phyloP scores from a whole-genome alignment of 2,113 vertebrate genomes.

The Gnathonemus longibarbis region DNA sequence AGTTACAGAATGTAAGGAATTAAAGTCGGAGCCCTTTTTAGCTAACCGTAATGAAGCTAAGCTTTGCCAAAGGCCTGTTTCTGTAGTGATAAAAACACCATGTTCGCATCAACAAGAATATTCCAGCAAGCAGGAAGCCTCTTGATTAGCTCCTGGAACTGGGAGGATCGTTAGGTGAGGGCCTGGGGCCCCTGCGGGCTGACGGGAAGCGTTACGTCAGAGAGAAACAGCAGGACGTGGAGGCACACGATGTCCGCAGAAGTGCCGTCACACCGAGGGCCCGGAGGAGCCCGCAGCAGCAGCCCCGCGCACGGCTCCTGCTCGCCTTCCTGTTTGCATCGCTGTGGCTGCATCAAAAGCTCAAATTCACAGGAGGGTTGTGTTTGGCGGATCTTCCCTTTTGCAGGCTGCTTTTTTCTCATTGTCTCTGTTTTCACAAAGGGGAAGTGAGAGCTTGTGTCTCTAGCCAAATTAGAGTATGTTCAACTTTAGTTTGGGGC shows the following conservation, averaged over 20 bases:
- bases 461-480: not conserved
- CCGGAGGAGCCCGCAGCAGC: not conserved
- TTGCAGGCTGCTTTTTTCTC: not conserved
- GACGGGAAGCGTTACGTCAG: not conserved
- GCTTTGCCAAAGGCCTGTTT: not conserved
- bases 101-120: not conserved
- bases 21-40: not conserved
- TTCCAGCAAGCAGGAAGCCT: not conserved
- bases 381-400: not conserved
- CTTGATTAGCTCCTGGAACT: not conserved
- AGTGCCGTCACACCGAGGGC: not conserved
- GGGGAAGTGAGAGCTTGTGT: not conserved
- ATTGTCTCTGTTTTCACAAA: not conserved
- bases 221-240: not conserved
- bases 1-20: not conserved
- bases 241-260: not conserved
- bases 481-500: not conserved
- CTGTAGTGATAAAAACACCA: not conserved
- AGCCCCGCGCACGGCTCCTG: not conserved
- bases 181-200: not conserved
- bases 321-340: constrained; percentile 15
- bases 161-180: not conserved
- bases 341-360: not conserved
- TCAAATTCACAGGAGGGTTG: not conserved
- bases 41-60: not conserved